These are phyloP conservation scores for Caprella mutica DNA, from an alignment of 2,888 invertebrate species.

Conservation along the genomic window DNA sequence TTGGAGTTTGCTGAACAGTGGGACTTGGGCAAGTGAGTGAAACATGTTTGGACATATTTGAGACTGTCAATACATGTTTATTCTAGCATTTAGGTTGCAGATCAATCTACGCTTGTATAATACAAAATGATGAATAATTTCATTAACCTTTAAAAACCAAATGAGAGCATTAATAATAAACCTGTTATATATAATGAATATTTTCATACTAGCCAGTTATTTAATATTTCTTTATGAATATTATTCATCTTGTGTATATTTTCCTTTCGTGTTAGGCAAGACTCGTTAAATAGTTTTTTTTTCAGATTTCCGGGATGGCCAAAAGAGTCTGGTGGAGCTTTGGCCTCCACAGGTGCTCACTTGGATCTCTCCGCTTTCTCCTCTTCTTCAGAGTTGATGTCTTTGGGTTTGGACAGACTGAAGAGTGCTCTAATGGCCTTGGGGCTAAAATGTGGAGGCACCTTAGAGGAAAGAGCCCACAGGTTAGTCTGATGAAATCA, in stretches of 20 bases:
- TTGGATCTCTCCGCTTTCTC: constrained; percentile 96
- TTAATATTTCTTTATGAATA: constrained; percentile 5
- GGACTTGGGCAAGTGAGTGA: constrained; percentile 55
- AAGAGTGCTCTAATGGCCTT: constrained; percentile 95
- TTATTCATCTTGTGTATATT: too few relatives aligned
- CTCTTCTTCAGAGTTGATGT: constrained; percentile 92
- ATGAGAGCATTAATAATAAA: constrained; percentile 6
- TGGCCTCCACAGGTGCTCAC: constrained; percentile 90
- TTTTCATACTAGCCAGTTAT: too few relatives aligned
- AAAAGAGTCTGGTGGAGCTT: constrained; percentile 76
- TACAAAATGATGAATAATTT: too few relatives aligned
- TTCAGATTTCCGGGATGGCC: constrained; percentile 34
- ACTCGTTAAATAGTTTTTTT: constrained; percentile 5
- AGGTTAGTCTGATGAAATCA: too few relatives aligned
- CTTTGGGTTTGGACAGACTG: constrained; percentile 87
- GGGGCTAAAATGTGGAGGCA: constrained; percentile 95
- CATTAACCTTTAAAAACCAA: not conserved
- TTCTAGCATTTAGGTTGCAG: too few relatives aligned
- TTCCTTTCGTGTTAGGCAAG: too few relatives aligned
- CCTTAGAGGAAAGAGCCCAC: constrained; percentile 92
- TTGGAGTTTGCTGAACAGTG: constrained; percentile 75
- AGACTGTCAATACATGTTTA: too few relatives aligned
- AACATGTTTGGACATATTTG: too few relatives aligned
- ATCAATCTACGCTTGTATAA: too few relatives aligned
- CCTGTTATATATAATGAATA: constrained; percentile 10